Evolutionary conservation across 2,113 vertebrate species (phyloP).

Genomic region (Plotosus lineatus): DNA sequence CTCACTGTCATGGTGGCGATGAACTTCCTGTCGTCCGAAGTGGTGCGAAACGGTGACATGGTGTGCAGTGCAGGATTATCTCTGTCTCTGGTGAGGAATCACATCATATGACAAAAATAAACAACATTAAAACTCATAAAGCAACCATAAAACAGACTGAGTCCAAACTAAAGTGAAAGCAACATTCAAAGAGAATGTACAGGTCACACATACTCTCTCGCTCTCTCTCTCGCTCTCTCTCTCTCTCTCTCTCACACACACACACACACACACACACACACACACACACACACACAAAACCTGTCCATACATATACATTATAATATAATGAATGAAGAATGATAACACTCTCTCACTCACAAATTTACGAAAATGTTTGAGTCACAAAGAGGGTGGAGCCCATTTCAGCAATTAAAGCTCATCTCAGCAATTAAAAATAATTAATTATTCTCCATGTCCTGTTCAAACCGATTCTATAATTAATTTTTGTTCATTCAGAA

Average conservation of each 20-base stretch:
- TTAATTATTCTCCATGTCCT: no score
- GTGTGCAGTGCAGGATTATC: slow-evolving; percentile 67
- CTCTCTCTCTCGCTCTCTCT: not conserved
- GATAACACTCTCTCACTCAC: no score
- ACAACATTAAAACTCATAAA: not conserved
- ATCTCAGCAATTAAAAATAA: no score
- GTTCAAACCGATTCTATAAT: no score
- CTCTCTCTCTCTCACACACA: not conserved
- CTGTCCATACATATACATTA: no score
- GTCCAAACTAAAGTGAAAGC: not conserved
- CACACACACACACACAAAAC: no score
- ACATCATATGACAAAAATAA: not conserved
- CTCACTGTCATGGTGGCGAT: slow-evolving; percentile 67
- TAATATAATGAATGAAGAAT: no score
- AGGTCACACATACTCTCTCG: not conserved
- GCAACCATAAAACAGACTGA: not conserved
- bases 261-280: not conserved
- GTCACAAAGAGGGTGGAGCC: no score
- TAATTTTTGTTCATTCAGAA: no score
- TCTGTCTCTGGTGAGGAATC: slow-evolving; percentile 72
- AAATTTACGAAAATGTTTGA: no score
- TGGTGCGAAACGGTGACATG: not conserved
- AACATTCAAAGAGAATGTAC: not conserved
- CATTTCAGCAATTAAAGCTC: no score
- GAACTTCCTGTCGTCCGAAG: slow-evolving; percentile 51